A percentile compares a stretch with the other conserved stretches of the same genome.
phyloP scores from a whole-genome alignment of 2,113 vertebrate species.

The sheep (Ovis aries) region ARS-UI_Ramb_v3.0 NC_056057.1:27818501-27819000 shows the following conservation, averaged over 20 bases:
- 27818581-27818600: background rate
- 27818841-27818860: background rate
- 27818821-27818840: background rate
- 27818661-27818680: background rate
- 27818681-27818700: background rate
- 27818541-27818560: background rate
- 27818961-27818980: background rate
- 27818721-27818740: background rate
- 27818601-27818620: background rate
- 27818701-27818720: background rate
- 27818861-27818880: background rate
- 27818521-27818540: background rate
- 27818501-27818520: background rate
- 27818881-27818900: background rate
- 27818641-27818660: background rate
- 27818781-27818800: accelerated
- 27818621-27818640: background rate
- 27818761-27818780: accelerated
- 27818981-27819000: background rate
- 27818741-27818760: background rate
- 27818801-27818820: background rate
- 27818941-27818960: background rate
- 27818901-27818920: background rate
- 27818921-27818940: background rate
- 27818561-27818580: background rate